Base-by-base conservation (phyloP, 2,113 vertebrate genomes). In the Polypterus senegalus region DNA sequence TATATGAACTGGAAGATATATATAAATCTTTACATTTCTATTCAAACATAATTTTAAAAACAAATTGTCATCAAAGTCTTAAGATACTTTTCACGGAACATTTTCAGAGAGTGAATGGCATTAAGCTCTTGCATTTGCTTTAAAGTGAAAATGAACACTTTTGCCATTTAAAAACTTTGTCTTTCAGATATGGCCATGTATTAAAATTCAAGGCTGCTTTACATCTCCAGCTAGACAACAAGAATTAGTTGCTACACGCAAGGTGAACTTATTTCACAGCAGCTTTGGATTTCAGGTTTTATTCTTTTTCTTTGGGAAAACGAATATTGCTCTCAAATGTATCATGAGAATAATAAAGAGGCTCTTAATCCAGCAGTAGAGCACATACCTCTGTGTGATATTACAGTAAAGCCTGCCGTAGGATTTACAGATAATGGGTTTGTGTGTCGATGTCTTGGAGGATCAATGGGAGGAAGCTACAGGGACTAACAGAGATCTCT, bases 151-250 rank as follows among this genome's bases (percentile, higher is more conserved):
- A 7, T 5, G 49, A 51, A 6, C 7, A 6, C 7, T 51, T 8
- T 8, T 52, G 10, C 7, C 10, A 3, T 8, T 52, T 8, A 52
- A 3, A 3, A 8, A 52, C 7, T 52, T 10, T 6, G 3, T 52
- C 7, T 52, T 76, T 81, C 79, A 78, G 76, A 77, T 74, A 77
- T 76, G 79, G 79, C 79, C 79, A 75, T 79, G 79, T 83, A 81
- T 84, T 82, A 84, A 78, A 77, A 79, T 79, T 77, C 76, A 77
- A 80, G 79, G 81, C 72, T 75, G 79, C 81, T 80, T 76, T 72
- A 74, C 75, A 77, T 83, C 79, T 77, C 75, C 71, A 81, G 78
- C 76, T 77, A 78, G 75, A 79, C 75, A 79, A 80, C 80, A 82
- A 74, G 80, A 71, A 78, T 70, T 47, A 63, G 62, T 57, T 4